Evolutionary conservation across 2,888 invertebrate genomes (phyloP).

Genomic region (Watsonalla cultraria): DNA sequence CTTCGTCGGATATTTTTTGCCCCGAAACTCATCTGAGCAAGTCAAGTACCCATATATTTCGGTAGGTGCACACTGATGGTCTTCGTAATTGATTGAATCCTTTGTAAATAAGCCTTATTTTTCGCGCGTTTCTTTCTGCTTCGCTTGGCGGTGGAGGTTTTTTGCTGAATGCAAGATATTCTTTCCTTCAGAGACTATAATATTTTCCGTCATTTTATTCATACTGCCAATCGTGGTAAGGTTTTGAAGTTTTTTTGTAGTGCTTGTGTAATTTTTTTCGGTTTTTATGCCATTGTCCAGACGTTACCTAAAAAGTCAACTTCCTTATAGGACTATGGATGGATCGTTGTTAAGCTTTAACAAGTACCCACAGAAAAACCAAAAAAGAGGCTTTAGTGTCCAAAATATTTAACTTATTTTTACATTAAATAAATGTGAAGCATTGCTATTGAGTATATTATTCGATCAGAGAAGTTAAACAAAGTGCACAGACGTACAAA

Average conservation of each 20-base stretch:
- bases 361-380: no score
- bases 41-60: conserved; percentile 68
- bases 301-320: neutral
- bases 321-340: neutral
- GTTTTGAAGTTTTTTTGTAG: neutral
- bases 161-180: conserved; percentile 30
- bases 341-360: neutral
- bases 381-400: no score
- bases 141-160: conserved; percentile 14
- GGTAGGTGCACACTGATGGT: conserved; percentile 47
- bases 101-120: conserved; percentile 57
- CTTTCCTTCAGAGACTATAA: conserved; percentile 4
- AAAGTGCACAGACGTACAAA: no score
- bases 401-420: no score
- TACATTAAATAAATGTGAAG: no score
- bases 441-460: no score
- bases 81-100: conserved; percentile 70
- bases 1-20: conserved; percentile 58
- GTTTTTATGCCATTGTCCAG: conserved; percentile 10
- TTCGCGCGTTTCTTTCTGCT: conserved; percentile 19
- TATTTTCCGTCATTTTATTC: conserved; percentile 24
- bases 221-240: conserved; percentile 15
- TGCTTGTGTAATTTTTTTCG: conserved; percentile 18
- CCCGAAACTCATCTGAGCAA: conserved; percentile 56
- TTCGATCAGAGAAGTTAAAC: no score